phyloP scores from a whole-genome alignment of 2,888 invertebrate species.

The Tachina lurida region DNA sequence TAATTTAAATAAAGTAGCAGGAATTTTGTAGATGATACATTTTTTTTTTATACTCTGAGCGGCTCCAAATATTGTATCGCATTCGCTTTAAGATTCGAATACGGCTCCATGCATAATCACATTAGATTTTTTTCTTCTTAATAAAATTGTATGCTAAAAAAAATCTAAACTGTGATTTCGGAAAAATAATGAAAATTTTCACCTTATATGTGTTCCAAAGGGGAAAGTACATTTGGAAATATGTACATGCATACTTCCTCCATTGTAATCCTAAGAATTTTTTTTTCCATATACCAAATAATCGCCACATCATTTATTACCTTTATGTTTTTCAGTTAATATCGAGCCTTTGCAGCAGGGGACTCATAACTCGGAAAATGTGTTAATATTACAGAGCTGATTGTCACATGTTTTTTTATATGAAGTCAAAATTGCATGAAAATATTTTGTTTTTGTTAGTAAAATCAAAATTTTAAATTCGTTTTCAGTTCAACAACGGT shows the following conservation, averaged over 20 bases:
- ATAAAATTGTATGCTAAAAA: conserved; percentile 1
- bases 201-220: conserved; percentile 64
- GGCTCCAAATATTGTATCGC: conserved; percentile 50
- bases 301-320: too few species aligned
- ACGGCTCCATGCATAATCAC: conserved; percentile 29
- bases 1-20: conserved; percentile 8
- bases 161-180: conserved; percentile 53
- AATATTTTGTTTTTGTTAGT: too few species aligned
- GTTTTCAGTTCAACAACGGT: too few species aligned
- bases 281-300: too few species aligned
- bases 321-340: too few species aligned
- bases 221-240: conserved; percentile 25
- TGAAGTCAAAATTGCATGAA: too few species aligned
- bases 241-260: background rate
- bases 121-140: conserved; percentile 44
- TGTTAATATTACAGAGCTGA: too few species aligned
- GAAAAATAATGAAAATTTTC: conserved; percentile 50
- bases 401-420: too few species aligned
- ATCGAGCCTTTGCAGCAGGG: too few species aligned
- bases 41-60: conserved; percentile 2
- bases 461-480: too few species aligned
- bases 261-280: background rate
- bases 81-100: conserved; percentile 2
- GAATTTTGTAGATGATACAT: background rate
- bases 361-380: too few species aligned